Conservation (phyloP, 2,113 vertebrate genomes). For the Burhinus oedicnemus region DNA sequence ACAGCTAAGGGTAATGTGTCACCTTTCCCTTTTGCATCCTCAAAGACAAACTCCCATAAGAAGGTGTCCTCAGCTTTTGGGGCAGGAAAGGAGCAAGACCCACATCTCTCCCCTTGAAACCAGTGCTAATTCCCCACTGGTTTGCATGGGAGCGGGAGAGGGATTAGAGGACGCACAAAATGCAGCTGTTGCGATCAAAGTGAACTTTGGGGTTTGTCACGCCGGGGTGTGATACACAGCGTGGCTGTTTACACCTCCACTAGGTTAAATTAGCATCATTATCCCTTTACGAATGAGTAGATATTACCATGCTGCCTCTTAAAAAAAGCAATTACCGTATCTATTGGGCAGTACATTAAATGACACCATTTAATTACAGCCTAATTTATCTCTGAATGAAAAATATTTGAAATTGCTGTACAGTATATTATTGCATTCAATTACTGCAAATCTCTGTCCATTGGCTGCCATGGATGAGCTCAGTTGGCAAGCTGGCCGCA, state of each 20-base stretch:
- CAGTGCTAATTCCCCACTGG: neutral
- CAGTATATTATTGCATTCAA: slow-evolving; percentile 59
- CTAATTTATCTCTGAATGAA: slow-evolving; percentile 63
- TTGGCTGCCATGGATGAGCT: slow-evolving; percentile 39
- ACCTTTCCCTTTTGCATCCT: neutral
- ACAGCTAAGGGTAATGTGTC: neutral
- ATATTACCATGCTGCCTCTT: neutral
- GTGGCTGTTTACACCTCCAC: slow-evolving; percentile 14
- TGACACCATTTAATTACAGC: slow-evolving; percentile 70
- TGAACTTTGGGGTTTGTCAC: neutral
- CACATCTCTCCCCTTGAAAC: rapidly evolving
- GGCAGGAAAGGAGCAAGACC: neutral
- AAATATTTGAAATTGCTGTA: slow-evolving; percentile 61
- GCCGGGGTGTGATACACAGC: neutral
- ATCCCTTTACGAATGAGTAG: slow-evolving; percentile 46
- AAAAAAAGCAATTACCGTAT: slow-evolving; percentile 62
- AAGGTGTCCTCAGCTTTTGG: neutral
- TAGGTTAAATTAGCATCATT: slow-evolving; percentile 60
- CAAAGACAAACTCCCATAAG: neutral
- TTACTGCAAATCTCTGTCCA: slow-evolving; percentile 37
- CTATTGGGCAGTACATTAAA: slow-evolving; percentile 63
- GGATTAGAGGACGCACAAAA: neutral
- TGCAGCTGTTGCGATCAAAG: neutral
- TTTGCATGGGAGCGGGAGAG: neutral
- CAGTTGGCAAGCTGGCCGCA: neutral